These are phyloP conservation scores for Cantharis rustica DNA, from an alignment of 2,888 invertebrate genomes.

Conservation along the genomic window DNA sequence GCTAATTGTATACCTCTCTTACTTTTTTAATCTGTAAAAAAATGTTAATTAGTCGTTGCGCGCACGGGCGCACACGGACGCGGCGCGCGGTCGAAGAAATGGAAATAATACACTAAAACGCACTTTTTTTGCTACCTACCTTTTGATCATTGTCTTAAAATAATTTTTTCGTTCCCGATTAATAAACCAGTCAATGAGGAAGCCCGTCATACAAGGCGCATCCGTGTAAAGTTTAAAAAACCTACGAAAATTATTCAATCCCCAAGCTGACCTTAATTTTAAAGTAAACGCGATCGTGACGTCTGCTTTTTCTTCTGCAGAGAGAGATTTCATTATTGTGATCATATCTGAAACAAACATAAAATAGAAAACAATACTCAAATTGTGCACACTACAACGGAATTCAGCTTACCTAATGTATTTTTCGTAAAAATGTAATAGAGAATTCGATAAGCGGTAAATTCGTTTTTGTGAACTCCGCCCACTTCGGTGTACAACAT, in stretches of 20 bases:
- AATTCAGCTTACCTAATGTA: constrained; percentile 87
- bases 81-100: background rate
- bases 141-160: constrained; percentile 90
- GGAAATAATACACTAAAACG: background rate
- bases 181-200: constrained; percentile 97
- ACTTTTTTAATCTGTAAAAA: background rate
- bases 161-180: constrained; percentile 92
- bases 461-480: constrained; percentile 82
- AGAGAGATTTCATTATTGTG: constrained; percentile 83
- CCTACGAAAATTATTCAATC: constrained; percentile 87
- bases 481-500: constrained; percentile 87
- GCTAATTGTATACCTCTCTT: background rate
- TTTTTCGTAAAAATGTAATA: constrained; percentile 99
- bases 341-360: constrained; percentile 80
- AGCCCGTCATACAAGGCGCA: constrained; percentile 95
- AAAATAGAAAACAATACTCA: too few relatives aligned
- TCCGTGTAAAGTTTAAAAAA: constrained; percentile 89
- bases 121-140: constrained; percentile 72
- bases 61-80: background rate
- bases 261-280: constrained; percentile 90
- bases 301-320: constrained; percentile 76
- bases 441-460: constrained; percentile 93
- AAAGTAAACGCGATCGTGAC: constrained; percentile 85
- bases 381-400: too few relatives aligned
- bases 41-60: background rate